Evolutionary conservation across 2,113 vertebrate species (phyloP).

Genomic region (Arizona elegans): DNA sequence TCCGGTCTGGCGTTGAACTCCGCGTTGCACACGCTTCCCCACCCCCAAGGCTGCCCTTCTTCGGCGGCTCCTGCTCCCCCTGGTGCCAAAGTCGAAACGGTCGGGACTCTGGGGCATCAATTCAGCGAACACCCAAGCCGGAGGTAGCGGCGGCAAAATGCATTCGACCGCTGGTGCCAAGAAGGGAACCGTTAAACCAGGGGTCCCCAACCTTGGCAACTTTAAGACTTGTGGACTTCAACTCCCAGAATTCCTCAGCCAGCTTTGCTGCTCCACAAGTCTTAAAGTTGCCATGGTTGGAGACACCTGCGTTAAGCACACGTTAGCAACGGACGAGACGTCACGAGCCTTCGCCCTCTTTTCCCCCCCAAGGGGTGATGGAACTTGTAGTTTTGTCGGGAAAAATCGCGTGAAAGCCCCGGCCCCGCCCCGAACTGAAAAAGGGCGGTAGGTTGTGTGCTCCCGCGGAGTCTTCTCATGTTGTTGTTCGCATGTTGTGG

Average conservation of each 20-base stretch:
- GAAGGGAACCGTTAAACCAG: too few species aligned
- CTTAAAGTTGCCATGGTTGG: too few species aligned
- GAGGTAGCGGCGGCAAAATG: neutral
- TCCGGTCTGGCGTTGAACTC: slow-evolving; percentile 76
- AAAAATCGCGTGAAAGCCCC: neutral
- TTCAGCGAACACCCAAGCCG: slow-evolving; percentile 61
- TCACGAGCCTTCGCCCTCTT: neutral
- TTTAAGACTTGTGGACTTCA: too few species aligned
- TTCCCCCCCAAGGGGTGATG: slow-evolving; percentile 23
- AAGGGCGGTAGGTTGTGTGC: neutral
- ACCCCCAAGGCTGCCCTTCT: neutral
- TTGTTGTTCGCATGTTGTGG: neutral
- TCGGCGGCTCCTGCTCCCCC: slow-evolving; percentile 3
- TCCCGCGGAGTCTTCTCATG: neutral
- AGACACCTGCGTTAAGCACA: neutral
- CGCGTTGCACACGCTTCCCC: slow-evolving; percentile 75
- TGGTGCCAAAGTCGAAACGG: slow-evolving; percentile 17
- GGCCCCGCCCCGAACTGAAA: fast-evolving
- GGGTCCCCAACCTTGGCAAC: too few species aligned
- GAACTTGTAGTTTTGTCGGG: neutral
- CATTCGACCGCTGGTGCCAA: neutral
- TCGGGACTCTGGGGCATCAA: slow-evolving; percentile 29
- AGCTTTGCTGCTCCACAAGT: too few species aligned
- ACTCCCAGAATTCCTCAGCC: too few species aligned
- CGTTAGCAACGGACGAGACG: slow-evolving; percentile 49